Conservation (phyloP, 2,797 vertebrate genomes). For the Muscicapa striata region DNA sequence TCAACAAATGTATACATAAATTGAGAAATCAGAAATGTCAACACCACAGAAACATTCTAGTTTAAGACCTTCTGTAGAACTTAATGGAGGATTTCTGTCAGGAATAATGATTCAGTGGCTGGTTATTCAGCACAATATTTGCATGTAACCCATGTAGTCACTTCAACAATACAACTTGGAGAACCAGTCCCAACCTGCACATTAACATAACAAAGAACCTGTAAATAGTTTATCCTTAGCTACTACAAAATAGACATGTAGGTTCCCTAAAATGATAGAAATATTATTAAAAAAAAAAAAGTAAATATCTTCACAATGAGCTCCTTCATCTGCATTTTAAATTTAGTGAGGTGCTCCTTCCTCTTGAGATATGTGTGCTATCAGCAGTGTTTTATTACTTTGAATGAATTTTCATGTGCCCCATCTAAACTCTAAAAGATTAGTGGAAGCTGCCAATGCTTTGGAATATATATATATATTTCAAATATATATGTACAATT, state of each 20-base stretch:
- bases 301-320: background rate
- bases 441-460: background rate
- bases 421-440: background rate
- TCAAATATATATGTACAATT: too few relatives aligned
- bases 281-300: background rate
- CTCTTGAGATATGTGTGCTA: background rate
- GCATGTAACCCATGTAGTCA: background rate
- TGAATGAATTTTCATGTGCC: background rate
- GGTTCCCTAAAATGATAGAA: background rate
- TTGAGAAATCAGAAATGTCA: slow-evolving; percentile 9
- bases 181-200: background rate
- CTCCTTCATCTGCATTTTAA: background rate
- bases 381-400: background rate
- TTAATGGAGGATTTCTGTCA: slow-evolving; percentile 21
- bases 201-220: slow-evolving; percentile 14
- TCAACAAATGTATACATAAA: background rate
- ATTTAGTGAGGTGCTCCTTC: background rate
- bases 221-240: background rate
- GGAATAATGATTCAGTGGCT: background rate
- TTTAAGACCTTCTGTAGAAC: background rate
- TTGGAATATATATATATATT: background rate
- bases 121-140: slow-evolving; percentile 4
- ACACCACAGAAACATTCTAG: background rate
- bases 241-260: background rate
- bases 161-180: background rate